Conservation (phyloP, 2,888 invertebrate species). For the Dromius quadrimaculatus region DNA sequence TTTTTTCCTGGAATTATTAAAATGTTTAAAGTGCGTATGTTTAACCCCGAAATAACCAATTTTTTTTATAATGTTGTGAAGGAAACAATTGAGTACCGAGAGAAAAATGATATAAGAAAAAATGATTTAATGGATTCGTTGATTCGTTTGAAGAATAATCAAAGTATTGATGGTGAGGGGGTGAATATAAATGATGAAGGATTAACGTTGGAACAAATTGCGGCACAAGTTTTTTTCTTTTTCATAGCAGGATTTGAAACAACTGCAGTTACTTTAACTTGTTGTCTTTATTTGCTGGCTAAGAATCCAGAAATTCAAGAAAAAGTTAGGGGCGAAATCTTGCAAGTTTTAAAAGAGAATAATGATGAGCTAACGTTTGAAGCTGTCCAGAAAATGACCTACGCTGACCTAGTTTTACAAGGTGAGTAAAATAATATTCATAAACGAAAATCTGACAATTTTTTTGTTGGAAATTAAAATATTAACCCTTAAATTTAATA, state of each 20-base stretch:
- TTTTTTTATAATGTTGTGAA: constrained; percentile 67
- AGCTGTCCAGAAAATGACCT: constrained; percentile 66
- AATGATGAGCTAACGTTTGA: constrained; percentile 67
- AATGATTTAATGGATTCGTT: constrained; percentile 71
- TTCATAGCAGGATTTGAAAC: constrained; percentile 70
- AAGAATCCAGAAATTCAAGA: constrained; percentile 66
- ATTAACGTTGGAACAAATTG: constrained; percentile 65
- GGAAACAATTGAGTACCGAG: constrained; percentile 66
- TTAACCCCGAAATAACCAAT: constrained; percentile 58
- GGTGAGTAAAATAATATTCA: constrained; percentile 53
- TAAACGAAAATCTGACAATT: neutral
- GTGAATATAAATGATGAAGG: constrained; percentile 45
- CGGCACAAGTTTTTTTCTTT: constrained; percentile 69
- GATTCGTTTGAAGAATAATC: constrained; percentile 56
- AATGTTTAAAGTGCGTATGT: constrained; percentile 55
- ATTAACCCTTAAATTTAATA: neutral
- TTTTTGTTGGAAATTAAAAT: neutral
- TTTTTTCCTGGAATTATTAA: constrained; percentile 6
- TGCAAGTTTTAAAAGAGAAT: constrained; percentile 61
- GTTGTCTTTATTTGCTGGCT: constrained; percentile 68
- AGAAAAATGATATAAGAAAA: constrained; percentile 65
- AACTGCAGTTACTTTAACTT: constrained; percentile 66
- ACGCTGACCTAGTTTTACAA: constrained; percentile 66
- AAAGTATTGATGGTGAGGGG: constrained; percentile 50
- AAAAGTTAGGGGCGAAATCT: constrained; percentile 65